phyloP scores from a whole-genome alignment of 64 coral and sea anemone species.

The Porites australiensis region DNA sequence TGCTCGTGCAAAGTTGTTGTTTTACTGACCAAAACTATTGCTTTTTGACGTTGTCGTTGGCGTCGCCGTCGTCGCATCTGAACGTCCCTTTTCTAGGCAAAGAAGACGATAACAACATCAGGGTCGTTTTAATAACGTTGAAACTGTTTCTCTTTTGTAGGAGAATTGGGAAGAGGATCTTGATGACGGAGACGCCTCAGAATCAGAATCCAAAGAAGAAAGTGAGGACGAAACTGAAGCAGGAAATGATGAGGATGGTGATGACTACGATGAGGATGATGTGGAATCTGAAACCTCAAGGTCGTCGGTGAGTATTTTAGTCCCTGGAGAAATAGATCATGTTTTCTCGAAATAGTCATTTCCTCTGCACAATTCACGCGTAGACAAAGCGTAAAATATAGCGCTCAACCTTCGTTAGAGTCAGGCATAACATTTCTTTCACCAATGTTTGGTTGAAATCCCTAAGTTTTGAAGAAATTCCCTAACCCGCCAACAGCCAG shows the following conservation, averaged over 20 bases:
- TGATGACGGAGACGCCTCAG: conserved; percentile 56
- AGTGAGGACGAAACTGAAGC: conserved; percentile 41
- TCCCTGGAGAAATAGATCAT: background rate
- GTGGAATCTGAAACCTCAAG: conserved; percentile 73
- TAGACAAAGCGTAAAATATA: background rate
- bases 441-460: background rate
- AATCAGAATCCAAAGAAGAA: conserved; percentile 70
- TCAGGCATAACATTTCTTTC: background rate
- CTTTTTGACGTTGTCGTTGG: too few relatives aligned
- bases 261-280: background rate
- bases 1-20: too few relatives aligned
- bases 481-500: background rate
- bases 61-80: too few relatives aligned
- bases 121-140: too few relatives aligned
- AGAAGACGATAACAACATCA: background rate
- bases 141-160: conserved; percentile 23
- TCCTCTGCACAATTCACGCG: background rate
- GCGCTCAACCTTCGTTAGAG: background rate
- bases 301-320: conserved; percentile 60
- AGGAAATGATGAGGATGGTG: conserved; percentile 33
- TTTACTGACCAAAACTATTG: too few relatives aligned
- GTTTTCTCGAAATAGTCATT: conserved; percentile 49
- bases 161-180: conserved; percentile 85
- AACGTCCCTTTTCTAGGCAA: too few relatives aligned
- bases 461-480: background rate